Evolutionary conservation across 2,888 invertebrate genomes (phyloP), one percentile per base, ranked within the genome.

Genomic region (Stenodera caucasica): DNA sequence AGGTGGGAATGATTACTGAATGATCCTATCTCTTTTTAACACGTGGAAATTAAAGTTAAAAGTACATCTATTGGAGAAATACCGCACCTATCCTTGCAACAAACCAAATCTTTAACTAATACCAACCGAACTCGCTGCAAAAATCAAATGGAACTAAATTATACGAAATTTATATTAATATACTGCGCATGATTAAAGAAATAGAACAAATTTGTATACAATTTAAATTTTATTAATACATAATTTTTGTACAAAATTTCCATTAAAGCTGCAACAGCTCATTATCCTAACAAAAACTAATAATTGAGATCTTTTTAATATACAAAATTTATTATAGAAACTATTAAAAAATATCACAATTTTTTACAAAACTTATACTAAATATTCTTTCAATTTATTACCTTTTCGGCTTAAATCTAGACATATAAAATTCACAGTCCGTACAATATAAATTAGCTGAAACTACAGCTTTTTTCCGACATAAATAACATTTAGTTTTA

Each of bases 381-480:
- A 49, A 49, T 30, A 8, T 18, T 12, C 7, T 23, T 12, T 7
- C 14, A 2, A 30, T 37, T 26, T 7, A 53, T 69, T 73, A 77
- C 64, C 72, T 74, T 72, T 76, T 78, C 52, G 89, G 90, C 75
- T 90, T 88, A 79, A 91, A 91, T 74, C 90, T 84, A 65, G 92
- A 92, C 90, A 96, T 90, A 77, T 96, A 96, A 82, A 91, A 94
- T 77, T 94, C 93, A 81, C 96, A 96, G 81, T 96, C 94, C 53
- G 89, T 85, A 80, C 96, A 96, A 77, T 95, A 96, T 70, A 89
- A 85, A 33, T 90, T 88, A 12, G 93, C 90, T 14, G 90, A 86
- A 53, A 84, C 85, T 15, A 94, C 89, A 65, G 88, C 86, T 75
- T 93, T 92, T 78, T 95, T 95, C 60, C 93, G 85, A 80, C 96